Base-by-base conservation (phyloP, 1,140 invertebrate genomes). In the Apis laboriosa region DNA sequence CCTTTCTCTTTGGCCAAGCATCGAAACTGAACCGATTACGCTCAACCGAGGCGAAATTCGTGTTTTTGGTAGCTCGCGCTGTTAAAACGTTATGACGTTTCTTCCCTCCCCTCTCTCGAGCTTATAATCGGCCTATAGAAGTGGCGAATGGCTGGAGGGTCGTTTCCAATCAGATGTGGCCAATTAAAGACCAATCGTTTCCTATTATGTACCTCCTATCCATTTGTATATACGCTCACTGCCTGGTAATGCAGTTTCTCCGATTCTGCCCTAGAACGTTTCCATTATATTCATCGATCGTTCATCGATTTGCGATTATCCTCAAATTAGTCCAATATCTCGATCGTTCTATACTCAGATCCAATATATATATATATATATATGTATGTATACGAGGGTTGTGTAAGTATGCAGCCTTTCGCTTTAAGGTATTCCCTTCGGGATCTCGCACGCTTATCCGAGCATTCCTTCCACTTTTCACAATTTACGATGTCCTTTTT, bases 151-250 rank as follows among this genome's bases (percentile, higher is more conserved):
- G 43, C 43, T n/a, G 51, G 43, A 19, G 55, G 72, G 61, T 84
- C 79, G 86, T 88, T 88, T 88, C 72, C 86, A 87, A 88, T 88
- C 86, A 88, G 87, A 88, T 80, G 86, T 83, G 84, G 86, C 64
- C 86, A 88, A 88, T 88, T 88, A 88, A 88, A 88, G 80, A 84
- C 80, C 87, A 88, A 88, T 88, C 84, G 86, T 88, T 86, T 86
- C 70, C 86, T 86, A 83, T 88, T 88, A 88, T 81, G 73, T 49
- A 58, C 55, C 67, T 66, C 28, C 66, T 68, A 17, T 63, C 51
- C 49, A 53, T 80, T 68, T 77, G 77, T 60, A 43, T 63, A 70
- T 71, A 63, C 61, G 58, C 75, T 67, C n/a, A 43, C 43, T 12
- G 67, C 53, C 58, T 67, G 66, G 67, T 84, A 76, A 83, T 71